Evolutionary conservation across 2,113 vertebrate species (phyloP), one percentile per base, ranked within the genome.

Genomic region (Emydura subglobosa): DNA sequence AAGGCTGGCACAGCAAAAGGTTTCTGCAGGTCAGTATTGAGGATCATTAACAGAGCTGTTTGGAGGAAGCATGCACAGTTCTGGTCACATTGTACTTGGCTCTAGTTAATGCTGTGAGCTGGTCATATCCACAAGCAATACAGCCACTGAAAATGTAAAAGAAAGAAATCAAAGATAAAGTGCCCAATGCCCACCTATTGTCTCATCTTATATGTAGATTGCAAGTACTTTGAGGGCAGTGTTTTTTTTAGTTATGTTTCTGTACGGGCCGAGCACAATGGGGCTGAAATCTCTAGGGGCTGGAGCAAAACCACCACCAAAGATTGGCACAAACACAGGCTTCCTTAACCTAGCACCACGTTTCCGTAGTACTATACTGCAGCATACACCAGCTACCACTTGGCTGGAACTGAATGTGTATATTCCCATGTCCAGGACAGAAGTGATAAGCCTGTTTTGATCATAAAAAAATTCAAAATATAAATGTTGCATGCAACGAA

Each of bases 251-350:
- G 16, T 83, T 2, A 31, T 34, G 16, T 83, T 94, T 86, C 50
- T 82, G 68, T 54, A 51, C 1, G 55, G 90, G 17, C 5, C 24
- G 76, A 49, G 42, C 2, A 16, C 39, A 53, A 42, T 27, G 50
- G 57, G 57, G 22, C 10, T 29, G n/a, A 4, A 10, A 47, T n/a
- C 29, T 34, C 22, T 13, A 49, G 3, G 16, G 44, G 3, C 10
- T 72, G 42, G 3, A n/a, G 10, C 21, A 42, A 74, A 19, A 16
- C 34, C 65, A 65, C 7, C 68, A 39, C n/a, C 34, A 22, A 31
- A 61, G 59, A 12, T 2, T 68, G 5, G 19, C 16, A 50, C 81
- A 0, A 0, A 7, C 42, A 12, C 31, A 54, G 50, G 14, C 3
- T 11, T 42, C 29, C 53, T 87, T 22, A 44, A 17, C 39, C 74